Percentiles rank a stretch among this genome's conserved stretches.
Conservation (phyloP, 2,888 invertebrate genomes). For the Mythimna albipuncta region DNA sequence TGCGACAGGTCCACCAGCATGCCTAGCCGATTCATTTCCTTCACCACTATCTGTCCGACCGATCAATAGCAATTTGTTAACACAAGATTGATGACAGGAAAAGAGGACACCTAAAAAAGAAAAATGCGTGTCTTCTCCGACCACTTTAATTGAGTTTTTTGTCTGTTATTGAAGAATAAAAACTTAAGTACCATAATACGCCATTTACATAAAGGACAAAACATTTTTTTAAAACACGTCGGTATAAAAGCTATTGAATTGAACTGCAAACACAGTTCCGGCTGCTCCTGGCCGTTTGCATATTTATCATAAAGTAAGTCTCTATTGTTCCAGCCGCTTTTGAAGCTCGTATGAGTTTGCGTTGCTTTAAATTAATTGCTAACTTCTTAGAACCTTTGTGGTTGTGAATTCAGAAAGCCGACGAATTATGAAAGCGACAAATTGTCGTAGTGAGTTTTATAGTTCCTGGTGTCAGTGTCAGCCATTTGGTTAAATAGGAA, state of each 20-base stretch:
- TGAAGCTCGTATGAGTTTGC: slow-evolving; percentile 74
- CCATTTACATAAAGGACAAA: slow-evolving; percentile 32
- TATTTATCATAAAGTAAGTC: slow-evolving; percentile 77
- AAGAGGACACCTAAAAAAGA: slow-evolving; percentile 18
- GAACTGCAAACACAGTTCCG: slow-evolving; percentile 69
- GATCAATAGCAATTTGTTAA: slow-evolving; percentile 49
- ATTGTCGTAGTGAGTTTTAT: slow-evolving; percentile 59
- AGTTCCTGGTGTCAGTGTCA: slow-evolving; percentile 55
- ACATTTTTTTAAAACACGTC: slow-evolving; percentile 33
- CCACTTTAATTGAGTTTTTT: slow-evolving; percentile 34
- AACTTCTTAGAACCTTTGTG: slow-evolving; percentile 73
- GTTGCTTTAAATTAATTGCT: slow-evolving; percentile 75
- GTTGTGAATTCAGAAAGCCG: slow-evolving; percentile 67
- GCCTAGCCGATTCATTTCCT: slow-evolving; percentile 97
- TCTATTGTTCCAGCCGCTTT: slow-evolving; percentile 75
- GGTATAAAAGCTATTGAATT: slow-evolving; percentile 60
- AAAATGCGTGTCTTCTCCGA: slow-evolving; percentile 6
- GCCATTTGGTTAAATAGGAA: slow-evolving; percentile 24
- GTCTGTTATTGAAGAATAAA: slow-evolving; percentile 36
- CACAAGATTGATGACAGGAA: slow-evolving; percentile 38
- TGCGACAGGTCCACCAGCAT: slow-evolving; percentile 97
- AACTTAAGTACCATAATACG: slow-evolving; percentile 5
- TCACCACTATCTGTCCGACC: slow-evolving; percentile 92
- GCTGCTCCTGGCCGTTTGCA: slow-evolving; percentile 67
- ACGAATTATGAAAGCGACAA: slow-evolving; percentile 65